Percentiles rank a stretch among this genome's conserved stretches.
Evolutionary conservation across 1,140 invertebrate species (phyloP).

Genomic region (Campoletis sonorensis): DNA sequence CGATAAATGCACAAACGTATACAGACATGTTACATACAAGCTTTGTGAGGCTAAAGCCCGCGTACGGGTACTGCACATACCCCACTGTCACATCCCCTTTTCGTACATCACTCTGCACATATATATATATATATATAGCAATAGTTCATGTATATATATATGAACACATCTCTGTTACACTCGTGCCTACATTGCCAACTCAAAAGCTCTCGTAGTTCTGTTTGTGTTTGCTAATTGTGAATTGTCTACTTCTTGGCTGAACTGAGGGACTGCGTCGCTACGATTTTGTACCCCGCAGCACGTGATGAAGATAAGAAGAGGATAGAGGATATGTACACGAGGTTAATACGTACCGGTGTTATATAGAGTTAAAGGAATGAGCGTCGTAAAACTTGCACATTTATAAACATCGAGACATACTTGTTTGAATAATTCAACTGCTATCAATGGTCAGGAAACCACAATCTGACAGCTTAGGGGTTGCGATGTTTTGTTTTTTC

Average conservation of each 20-base stretch:
- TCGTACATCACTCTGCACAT: neutral
- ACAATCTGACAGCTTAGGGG: too few relatives aligned
- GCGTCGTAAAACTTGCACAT: neutral
- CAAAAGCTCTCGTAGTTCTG: conserved; percentile 72
- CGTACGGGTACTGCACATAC: neutral
- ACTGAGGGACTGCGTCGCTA: conserved; percentile 45
- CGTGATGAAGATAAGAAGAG: neutral
- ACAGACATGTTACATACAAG: too few relatives aligned
- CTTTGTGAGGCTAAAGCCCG: too few relatives aligned
- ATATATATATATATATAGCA: too few relatives aligned
- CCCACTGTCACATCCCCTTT: neutral
- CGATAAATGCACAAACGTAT: too few relatives aligned
- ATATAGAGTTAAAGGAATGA: neutral
- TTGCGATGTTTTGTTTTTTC: too few relatives aligned
- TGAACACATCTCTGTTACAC: conserved; percentile 1
- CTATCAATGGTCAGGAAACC: too few relatives aligned
- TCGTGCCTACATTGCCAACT: conserved; percentile 59
- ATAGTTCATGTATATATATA: too few relatives aligned
- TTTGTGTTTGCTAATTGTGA: conserved; percentile 78
- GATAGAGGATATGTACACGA: neutral
- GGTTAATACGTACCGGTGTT: neutral
- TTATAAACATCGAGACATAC: too few relatives aligned
- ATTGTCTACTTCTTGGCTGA: conserved; percentile 74
- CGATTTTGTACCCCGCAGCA: conserved; percentile 56
- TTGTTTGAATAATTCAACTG: too few relatives aligned